Evolutionary conservation across 1,140 invertebrate species (phyloP).

Genomic region (Drosophila gunungcola): DNA sequence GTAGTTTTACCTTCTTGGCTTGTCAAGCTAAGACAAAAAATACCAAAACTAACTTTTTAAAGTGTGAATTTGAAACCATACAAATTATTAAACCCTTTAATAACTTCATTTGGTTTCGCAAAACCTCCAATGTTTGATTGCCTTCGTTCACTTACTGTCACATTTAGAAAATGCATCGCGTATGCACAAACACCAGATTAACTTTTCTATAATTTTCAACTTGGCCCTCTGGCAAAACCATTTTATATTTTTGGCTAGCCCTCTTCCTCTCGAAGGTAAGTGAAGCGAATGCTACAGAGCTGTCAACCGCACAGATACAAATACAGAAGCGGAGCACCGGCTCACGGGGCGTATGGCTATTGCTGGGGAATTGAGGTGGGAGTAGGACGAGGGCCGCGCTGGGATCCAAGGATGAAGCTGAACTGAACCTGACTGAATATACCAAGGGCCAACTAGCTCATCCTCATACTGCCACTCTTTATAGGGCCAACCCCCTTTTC

Average conservation of each 20-base stretch:
- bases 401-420: constrained; percentile 11
- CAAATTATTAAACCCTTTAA: no score
- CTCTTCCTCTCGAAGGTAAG: constrained; percentile 28
- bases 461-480: constrained; percentile 12
- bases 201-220: constrained; percentile 44
- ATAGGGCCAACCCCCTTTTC: neutral
- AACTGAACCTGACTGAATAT: constrained; percentile 45
- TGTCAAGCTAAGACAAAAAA: no score
- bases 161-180: constrained; percentile 8
- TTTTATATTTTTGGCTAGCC: constrained; percentile 34
- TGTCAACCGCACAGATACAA: constrained; percentile 70
- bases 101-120: no score
- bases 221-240: constrained; percentile 34
- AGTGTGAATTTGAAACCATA: no score
- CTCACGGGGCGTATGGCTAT: constrained; percentile 8
- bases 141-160: neutral
- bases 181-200: constrained; percentile 61
- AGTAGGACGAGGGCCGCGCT: neutral
- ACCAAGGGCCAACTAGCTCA: constrained; percentile 56
- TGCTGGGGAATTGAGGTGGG: constrained; percentile 6
- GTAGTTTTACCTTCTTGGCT: no score
- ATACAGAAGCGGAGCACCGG: constrained; percentile 24
- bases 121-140: neutral
- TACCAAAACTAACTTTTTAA: no score
- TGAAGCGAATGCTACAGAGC: constrained; percentile 47